Evolutionary conservation across 2,888 invertebrate species (phyloP), one percentile per base, ranked within the genome.

Genomic region (Itoplectis maculator): DNA sequence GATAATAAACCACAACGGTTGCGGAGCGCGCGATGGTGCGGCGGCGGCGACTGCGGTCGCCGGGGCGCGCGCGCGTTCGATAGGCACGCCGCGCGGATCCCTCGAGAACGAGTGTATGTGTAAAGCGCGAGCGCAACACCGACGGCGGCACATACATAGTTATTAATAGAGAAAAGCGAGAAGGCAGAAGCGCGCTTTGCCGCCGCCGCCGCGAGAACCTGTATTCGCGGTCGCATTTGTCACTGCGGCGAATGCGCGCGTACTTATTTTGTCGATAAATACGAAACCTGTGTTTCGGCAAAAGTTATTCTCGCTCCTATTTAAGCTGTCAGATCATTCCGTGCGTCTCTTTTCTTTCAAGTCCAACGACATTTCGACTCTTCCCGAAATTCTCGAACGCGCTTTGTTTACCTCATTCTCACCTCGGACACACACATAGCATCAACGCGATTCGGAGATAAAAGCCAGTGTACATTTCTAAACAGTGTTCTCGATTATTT

Each of bases 1-100:
- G 84, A 84, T 85, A 84, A 85, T 85, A 84, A 84, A 85, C 82
- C 82, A 82, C 82, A 82, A 79, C 82, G 69, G 59, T 63, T 61
- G 59, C 47, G 45, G 45, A 72, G 72, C 66, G 72, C 66, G 79
- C 82, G 80, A 78, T 65, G 78, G 77, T 74, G 54, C 51, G 49
- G 79, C 70, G 29, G 63, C 47, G 47, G 47, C 47, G 15, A 15
- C 35, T 37, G 23, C 23, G 47, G 63, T 61, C n/a, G n/a, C n/a
- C n/a, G n/a, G 79, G 75, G 63, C 63, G 76, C 66, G 77, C 76
- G 68, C 37, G 37, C 77, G 61, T 83, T 84, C 84, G 80, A 84
- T 84, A 85, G 77, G 73, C 76, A 77, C 72, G 66, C 66, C 66
- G 66, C n/a, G n/a, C n/a, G 83, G 77, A 83, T 85, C 82, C 81